These are phyloP conservation scores for Mobula birostris DNA, from an alignment of 2,113 vertebrate species.

Conservation along the genomic window DNA sequence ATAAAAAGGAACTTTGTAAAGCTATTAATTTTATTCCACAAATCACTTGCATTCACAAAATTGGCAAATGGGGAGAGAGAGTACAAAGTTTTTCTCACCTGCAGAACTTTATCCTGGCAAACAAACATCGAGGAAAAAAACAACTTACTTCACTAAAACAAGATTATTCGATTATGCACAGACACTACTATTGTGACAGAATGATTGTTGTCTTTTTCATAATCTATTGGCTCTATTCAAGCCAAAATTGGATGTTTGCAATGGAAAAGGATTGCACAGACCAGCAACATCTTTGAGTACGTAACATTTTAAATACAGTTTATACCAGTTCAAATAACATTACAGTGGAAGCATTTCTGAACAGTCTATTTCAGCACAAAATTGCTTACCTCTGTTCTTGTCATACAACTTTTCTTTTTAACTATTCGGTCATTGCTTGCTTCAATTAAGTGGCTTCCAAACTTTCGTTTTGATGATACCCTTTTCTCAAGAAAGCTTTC, in stretches of 20 bases:
- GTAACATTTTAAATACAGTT: not conserved
- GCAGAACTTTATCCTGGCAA: not conserved
- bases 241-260: not conserved
- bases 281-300: not conserved
- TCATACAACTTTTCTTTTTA: conserved; percentile 46
- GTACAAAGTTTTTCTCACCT: not conserved
- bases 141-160: not conserved
- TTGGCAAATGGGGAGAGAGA: not conserved
- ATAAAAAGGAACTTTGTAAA: not conserved
- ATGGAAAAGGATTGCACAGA: not conserved
- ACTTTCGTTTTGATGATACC: conserved; percentile 51
- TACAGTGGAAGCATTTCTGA: not conserved
- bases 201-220: not conserved
- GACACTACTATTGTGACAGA: not conserved
- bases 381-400: conserved; percentile 38
- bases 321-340: not conserved
- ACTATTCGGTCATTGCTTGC: conserved; percentile 43
- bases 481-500: not conserved
- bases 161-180: not conserved
- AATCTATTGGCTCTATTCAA: not conserved
- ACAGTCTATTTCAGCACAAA: not conserved
- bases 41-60: not conserved
- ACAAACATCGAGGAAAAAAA: not conserved
- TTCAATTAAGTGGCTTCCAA: conserved; percentile 44
- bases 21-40: not conserved